Percentiles rank a stretch among this genome's conserved stretches.
These are phyloP conservation scores for Holothuria leucospilota DNA, from an alignment of 53 echinoderm and acorn worm genomes.

Conservation along the genomic window DNA sequence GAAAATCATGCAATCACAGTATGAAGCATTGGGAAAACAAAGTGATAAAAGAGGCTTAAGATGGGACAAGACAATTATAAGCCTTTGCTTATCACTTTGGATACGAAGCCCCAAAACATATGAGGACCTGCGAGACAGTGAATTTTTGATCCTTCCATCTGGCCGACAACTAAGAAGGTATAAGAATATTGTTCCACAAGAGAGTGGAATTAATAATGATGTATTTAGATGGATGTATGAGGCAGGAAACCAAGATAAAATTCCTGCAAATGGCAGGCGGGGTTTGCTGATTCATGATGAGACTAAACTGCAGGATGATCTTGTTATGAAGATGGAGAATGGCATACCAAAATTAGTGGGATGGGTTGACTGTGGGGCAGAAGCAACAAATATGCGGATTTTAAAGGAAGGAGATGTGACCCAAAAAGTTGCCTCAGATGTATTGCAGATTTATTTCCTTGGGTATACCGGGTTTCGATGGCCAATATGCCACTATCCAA, in stretches of 20 bases:
- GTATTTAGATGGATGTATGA: neutral
- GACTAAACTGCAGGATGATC: conserved; percentile 3
- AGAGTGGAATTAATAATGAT: neutral
- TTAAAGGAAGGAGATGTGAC: neutral
- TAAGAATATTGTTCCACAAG: neutral
- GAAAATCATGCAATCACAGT: neutral
- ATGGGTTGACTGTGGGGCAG: neutral
- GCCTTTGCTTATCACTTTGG: neutral
- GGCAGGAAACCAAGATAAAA: neutral
- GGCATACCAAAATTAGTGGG: conserved; percentile 12
- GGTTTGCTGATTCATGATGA: conserved; percentile 1
- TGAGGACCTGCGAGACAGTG: neutral
- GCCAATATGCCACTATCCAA: conserved; percentile 6
- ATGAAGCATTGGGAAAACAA: neutral
- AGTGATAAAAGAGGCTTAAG: neutral
- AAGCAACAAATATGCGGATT: neutral
- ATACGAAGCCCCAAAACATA: neutral
- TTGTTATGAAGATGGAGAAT: neutral
- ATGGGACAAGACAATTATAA: neutral
- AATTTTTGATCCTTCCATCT: conserved; percentile 1
- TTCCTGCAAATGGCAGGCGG: neutral
- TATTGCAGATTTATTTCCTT: neutral
- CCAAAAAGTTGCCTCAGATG: neutral
- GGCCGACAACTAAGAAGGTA: neutral
- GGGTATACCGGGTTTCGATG: conserved; percentile 20